Percentiles rank a stretch among this genome's conserved stretches.
Conservation (phyloP, 2,113 vertebrate genomes). For the Donacobius atricapilla region DNA sequence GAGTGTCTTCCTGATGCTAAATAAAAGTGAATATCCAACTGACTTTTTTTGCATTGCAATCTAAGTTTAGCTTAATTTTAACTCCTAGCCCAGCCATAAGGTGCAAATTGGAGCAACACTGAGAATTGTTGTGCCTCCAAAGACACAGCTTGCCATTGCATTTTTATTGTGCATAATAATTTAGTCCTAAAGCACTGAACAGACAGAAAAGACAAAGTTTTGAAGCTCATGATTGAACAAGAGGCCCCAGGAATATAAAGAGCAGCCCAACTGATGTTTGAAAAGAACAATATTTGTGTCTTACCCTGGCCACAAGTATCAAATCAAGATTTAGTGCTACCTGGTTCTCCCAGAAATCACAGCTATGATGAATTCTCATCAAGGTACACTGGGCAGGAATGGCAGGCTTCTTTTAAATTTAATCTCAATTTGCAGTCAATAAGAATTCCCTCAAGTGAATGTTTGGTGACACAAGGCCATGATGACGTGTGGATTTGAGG, state of each 20-base stretch:
- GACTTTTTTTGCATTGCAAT: not conserved
- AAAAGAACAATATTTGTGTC: not conserved
- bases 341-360: not conserved
- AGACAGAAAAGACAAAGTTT: not conserved
- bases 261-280: not conserved
- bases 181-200: not conserved
- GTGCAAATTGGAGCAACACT: not conserved
- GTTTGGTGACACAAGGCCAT: not conserved
- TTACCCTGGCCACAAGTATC: not conserved
- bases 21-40: not conserved
- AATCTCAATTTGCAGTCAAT: not conserved
- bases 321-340: not conserved
- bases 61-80: not conserved
- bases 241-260: not conserved
- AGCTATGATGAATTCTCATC: not conserved
- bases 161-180: not conserved
- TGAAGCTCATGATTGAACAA: not conserved
- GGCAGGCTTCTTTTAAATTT: not conserved
- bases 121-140: not conserved
- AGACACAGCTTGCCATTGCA: not conserved
- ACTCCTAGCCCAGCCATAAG: not conserved
- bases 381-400: not conserved
- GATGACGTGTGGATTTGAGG: not conserved
- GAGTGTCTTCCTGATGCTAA: not conserved
- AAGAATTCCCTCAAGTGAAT: not conserved